Conservation (phyloP, 2,888 invertebrate genomes). For the Zele albiditarsus region DNA sequence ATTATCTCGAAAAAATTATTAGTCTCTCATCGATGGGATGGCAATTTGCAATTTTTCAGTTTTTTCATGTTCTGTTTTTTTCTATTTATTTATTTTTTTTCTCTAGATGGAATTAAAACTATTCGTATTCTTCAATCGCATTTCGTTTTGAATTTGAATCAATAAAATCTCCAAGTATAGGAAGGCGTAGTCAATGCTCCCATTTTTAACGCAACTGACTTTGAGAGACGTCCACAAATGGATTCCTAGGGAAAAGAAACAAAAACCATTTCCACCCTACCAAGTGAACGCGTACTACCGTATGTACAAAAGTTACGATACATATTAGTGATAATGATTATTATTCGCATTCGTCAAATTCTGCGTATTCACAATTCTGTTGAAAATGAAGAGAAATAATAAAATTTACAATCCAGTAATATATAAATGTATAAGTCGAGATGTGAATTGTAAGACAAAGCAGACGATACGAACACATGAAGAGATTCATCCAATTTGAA, state of each 20-base stretch:
- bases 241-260: conserved; percentile 37
- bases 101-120: too few relatives aligned
- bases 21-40: conserved; percentile 21
- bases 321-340: conserved; percentile 52
- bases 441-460: neutral
- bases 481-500: neutral
- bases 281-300: conserved; percentile 64
- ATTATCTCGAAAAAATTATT: neutral
- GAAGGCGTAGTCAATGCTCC: conserved; percentile 54
- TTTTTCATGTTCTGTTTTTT: neutral
- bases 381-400: conserved; percentile 22
- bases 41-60: neutral
- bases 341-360: neutral
- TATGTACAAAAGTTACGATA: conserved; percentile 55
- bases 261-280: conserved; percentile 51
- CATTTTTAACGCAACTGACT: conserved; percentile 56
- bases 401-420: conserved; percentile 51
- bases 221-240: conserved; percentile 48
- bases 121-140: too few relatives aligned
- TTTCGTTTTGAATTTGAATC: too few relatives aligned
- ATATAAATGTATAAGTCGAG: conserved; percentile 57
- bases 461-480: neutral
- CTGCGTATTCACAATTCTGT: neutral
- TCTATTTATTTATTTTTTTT: too few relatives aligned
- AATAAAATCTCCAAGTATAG: neutral